phyloP scores from a whole-genome alignment of 2,797 vertebrate genomes.

The Lagodon rhomboides region DNA sequence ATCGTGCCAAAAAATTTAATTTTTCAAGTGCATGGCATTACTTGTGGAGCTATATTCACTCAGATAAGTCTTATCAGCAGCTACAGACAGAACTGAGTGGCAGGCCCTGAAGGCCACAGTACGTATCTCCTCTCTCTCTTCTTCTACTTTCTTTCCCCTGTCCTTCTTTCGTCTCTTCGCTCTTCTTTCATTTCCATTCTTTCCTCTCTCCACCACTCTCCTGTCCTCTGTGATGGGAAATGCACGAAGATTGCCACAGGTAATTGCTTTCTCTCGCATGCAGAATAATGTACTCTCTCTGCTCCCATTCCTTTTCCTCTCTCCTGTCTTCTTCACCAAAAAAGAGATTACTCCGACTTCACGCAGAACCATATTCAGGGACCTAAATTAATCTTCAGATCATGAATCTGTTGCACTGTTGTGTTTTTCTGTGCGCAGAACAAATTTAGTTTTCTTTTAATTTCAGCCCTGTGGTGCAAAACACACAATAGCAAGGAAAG shows the following conservation, averaged over 20 bases:
- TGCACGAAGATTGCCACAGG: constrained; percentile 37
- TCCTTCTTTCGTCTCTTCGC: background rate
- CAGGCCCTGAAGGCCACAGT: constrained; percentile 13
- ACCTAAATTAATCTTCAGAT: constrained; percentile 24
- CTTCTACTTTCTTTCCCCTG: constrained; percentile 10
- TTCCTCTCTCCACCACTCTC: constrained; percentile 38
- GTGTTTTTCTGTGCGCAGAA: constrained; percentile 22
- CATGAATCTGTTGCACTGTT: constrained; percentile 30
- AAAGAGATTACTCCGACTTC: constrained; percentile 20
- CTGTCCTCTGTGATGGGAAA: constrained; percentile 51
- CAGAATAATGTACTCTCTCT: constrained; percentile 47
- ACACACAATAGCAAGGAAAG: background rate
- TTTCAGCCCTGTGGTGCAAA: background rate
- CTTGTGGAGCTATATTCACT: constrained; percentile 32
- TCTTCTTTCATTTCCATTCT: constrained; percentile 25
- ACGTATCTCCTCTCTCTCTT: constrained; percentile 16
- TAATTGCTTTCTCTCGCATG: constrained; percentile 64
- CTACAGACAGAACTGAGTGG: constrained; percentile 45
- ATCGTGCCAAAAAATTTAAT: background rate
- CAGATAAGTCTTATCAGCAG: constrained; percentile 56
- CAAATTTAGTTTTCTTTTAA: constrained; percentile 15
- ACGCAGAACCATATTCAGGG: constrained; percentile 1
- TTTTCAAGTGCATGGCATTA: constrained; percentile 40
- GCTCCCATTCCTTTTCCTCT: constrained; percentile 18
- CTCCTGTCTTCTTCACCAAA: constrained; percentile 8